Conservation (phyloP, 2,797 vertebrate species). For the Anguilla pacifica region DNA sequence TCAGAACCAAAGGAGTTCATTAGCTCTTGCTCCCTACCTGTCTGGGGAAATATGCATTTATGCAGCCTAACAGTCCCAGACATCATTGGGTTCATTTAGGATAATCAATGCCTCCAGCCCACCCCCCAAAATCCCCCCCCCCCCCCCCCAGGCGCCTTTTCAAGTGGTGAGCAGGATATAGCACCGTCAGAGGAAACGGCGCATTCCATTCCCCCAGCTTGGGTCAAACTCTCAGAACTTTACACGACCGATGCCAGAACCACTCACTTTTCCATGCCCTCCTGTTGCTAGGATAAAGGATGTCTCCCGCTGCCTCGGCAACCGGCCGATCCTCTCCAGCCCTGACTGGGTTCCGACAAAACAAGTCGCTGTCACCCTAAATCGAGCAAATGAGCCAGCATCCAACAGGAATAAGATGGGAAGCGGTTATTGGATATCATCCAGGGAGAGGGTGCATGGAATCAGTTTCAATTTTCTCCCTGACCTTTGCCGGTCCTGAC, state of each 20-base stretch:
- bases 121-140: conserved; percentile 3
- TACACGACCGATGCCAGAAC: conserved; percentile 67
- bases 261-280: conserved; percentile 71
- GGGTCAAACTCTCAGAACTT: conserved; percentile 63
- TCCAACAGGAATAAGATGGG: conserved; percentile 66
- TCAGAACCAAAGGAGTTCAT: conserved; percentile 54
- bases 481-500: conserved; percentile 55
- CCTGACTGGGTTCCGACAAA: conserved; percentile 69
- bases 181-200: conserved; percentile 67
- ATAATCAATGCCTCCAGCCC: conserved; percentile 64
- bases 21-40: conserved; percentile 42
- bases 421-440: conserved; percentile 75
- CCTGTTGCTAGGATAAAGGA: conserved; percentile 76
- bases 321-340: conserved; percentile 64
- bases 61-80: conserved; percentile 66
- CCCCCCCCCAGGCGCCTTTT: conserved; percentile 63
- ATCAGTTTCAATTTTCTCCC: conserved; percentile 62
- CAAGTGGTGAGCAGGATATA: conserved; percentile 72
- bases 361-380: conserved; percentile 75
- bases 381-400: conserved; percentile 75
- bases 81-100: conserved; percentile 72
- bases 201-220: conserved; percentile 62
- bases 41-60: conserved; percentile 66
- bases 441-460: conserved; percentile 63
- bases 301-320: conserved; percentile 61